phyloP scores from a whole-genome alignment of 2,113 vertebrate genomes.

The Nyctereutes procyonoides region DNA sequence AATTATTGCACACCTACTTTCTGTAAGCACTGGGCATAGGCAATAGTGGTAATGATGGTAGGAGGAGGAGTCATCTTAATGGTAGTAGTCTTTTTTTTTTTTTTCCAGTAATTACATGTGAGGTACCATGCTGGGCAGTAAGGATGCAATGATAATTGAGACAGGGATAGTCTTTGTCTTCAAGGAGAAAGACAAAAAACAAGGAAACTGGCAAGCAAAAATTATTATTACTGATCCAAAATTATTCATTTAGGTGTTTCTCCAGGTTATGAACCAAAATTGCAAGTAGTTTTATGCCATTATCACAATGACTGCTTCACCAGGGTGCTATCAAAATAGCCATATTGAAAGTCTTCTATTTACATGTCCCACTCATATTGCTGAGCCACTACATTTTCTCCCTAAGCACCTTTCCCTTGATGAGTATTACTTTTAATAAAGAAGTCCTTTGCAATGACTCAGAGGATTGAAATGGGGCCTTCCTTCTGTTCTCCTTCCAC shows the following conservation, averaged over 20 bases:
- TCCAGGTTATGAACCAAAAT: background rate
- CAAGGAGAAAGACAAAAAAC: background rate
- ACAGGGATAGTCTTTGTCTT: background rate
- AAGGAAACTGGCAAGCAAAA: background rate
- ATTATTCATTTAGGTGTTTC: background rate
- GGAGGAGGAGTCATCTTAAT: no score
- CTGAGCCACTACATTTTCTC: background rate
- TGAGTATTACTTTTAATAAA: background rate
- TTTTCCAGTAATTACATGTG: background rate
- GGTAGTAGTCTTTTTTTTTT: background rate
- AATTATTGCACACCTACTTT: background rate
- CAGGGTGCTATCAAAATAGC: background rate
- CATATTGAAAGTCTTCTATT: background rate
- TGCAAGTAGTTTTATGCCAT: background rate
- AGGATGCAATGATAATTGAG: background rate
- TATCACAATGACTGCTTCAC: background rate
- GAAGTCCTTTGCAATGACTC: background rate
- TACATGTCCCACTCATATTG: background rate
- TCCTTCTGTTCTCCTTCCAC: background rate
- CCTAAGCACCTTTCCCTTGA: background rate
- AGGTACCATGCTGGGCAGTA: no score
- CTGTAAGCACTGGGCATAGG: background rate
- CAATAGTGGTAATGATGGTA: background rate
- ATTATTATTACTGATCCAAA: background rate
- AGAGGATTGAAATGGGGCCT: background rate